Evolutionary conservation across 2,113 vertebrate genomes (phyloP).

Genomic region (Embiotoca jacksoni): DNA sequence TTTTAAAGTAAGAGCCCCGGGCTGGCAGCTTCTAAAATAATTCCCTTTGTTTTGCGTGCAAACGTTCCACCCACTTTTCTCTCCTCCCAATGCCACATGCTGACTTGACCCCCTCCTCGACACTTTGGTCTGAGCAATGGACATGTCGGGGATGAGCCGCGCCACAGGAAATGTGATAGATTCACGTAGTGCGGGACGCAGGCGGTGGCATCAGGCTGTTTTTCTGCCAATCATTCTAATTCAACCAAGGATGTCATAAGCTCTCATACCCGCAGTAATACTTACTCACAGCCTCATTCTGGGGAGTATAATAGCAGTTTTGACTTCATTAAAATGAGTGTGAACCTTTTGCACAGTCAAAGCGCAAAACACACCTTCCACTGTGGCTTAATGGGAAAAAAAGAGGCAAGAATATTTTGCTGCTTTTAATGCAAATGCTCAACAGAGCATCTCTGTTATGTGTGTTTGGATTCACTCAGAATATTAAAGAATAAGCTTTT

Average conservation of each 20-base stretch:
- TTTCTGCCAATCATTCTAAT: slow-evolving; percentile 74
- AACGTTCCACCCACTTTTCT: slow-evolving; percentile 19
- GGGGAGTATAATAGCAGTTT: slow-evolving; percentile 50
- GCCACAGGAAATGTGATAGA: slow-evolving; percentile 54
- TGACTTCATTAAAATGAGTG: slow-evolving; percentile 60
- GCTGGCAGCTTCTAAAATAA: slow-evolving; percentile 4
- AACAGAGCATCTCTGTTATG: background rate
- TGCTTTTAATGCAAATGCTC: slow-evolving; percentile 32
- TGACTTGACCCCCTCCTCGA: background rate
- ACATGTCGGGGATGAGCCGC: slow-evolving; percentile 45
- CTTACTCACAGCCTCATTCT: slow-evolving; percentile 33
- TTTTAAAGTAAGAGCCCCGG: slow-evolving; percentile 5
- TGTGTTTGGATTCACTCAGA: background rate
- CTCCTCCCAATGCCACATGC: background rate
- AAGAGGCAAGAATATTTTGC: background rate
- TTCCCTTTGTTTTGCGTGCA: background rate
- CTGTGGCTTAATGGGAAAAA: slow-evolving; percentile 31
- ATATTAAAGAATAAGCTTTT: accelerated
- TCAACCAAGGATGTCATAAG: slow-evolving; percentile 41
- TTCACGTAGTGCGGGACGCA: slow-evolving; percentile 39
- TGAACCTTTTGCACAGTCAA: slow-evolving; percentile 42
- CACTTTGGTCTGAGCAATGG: slow-evolving; percentile 35
- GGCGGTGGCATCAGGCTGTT: slow-evolving; percentile 52
- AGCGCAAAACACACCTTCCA: slow-evolving; percentile 18
- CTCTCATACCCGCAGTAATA: slow-evolving; percentile 18